Conservation (phyloP, 2,113 vertebrate genomes). For the Cepphus grylle region DNA sequence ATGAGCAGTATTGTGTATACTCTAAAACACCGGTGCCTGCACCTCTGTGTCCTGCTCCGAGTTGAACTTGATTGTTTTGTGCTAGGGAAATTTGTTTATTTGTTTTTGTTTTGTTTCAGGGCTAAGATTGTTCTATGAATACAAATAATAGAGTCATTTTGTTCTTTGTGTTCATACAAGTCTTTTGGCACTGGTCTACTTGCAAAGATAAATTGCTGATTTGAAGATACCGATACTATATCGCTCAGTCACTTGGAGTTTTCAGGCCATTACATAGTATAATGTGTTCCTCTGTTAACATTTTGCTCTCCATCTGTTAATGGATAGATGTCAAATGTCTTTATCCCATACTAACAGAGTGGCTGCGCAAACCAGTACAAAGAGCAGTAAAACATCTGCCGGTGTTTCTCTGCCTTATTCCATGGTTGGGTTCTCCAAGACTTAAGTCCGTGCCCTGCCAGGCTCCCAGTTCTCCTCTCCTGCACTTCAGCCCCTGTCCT, state of each 20-base stretch:
- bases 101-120: background rate
- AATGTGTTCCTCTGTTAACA: background rate
- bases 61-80: background rate
- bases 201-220: background rate
- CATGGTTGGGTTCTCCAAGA: background rate
- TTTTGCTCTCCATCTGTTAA: background rate
- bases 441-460: background rate
- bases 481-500: background rate
- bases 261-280: background rate
- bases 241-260: background rate
- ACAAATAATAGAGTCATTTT: background rate
- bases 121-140: background rate
- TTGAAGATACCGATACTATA: background rate
- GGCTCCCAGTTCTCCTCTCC: background rate
- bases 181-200: background rate
- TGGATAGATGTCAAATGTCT: background rate
- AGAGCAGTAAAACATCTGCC: background rate
- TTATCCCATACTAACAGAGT: background rate
- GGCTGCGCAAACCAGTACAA: background rate
- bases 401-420: background rate
- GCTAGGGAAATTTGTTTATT: background rate
- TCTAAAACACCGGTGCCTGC: background rate
- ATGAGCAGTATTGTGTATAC: background rate
- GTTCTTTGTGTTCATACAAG: background rate
- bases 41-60: background rate